These are phyloP conservation scores for Symphodus melops DNA, from an alignment of 2,113 vertebrate species.

Conservation along the genomic window DNA sequence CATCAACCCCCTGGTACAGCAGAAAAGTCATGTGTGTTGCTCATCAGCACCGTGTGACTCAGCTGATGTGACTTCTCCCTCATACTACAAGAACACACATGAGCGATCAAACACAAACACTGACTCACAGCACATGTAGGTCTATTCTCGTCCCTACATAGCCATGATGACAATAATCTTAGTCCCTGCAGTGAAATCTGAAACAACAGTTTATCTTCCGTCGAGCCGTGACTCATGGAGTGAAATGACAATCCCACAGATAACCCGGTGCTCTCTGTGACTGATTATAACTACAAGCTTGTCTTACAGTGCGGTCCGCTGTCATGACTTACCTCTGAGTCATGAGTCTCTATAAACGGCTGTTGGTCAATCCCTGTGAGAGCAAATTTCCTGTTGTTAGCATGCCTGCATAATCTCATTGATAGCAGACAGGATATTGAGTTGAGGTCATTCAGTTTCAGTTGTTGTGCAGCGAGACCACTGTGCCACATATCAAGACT, in stretches of 20 bases:
- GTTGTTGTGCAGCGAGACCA: slow-evolving; percentile 12
- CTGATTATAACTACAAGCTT: slow-evolving; percentile 39
- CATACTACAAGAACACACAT: slow-evolving; percentile 21
- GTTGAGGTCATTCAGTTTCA: slow-evolving; percentile 58
- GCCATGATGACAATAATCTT: slow-evolving; percentile 2
- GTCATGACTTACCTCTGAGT: slow-evolving; percentile 63
- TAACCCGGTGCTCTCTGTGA: slow-evolving; percentile 22
- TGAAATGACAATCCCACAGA: slow-evolving; percentile 35
- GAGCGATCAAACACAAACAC: slow-evolving; percentile 16
- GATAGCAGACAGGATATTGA: slow-evolving; percentile 78
- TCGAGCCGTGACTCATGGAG: slow-evolving; percentile 37
- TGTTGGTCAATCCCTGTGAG: slow-evolving; percentile 64
- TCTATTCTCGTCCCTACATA: slow-evolving; percentile 23
- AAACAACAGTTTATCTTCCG: slow-evolving; percentile 11
- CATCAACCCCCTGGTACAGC: slow-evolving; percentile 9
- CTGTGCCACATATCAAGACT: slow-evolving; percentile 16
- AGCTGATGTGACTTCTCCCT: slow-evolving; percentile 64
- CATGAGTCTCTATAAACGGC: slow-evolving; percentile 57
- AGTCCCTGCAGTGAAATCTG: not conserved
- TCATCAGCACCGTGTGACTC: slow-evolving; percentile 51
- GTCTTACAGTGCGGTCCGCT: slow-evolving; percentile 15
- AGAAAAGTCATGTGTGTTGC: slow-evolving; percentile 42
- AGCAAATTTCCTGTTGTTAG: slow-evolving; percentile 77
- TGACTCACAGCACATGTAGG: slow-evolving; percentile 47
- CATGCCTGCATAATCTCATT: slow-evolving; percentile 70